phyloP scores from a whole-genome alignment of 2,797 vertebrate species.

The Megalops cyprinoides region DNA sequence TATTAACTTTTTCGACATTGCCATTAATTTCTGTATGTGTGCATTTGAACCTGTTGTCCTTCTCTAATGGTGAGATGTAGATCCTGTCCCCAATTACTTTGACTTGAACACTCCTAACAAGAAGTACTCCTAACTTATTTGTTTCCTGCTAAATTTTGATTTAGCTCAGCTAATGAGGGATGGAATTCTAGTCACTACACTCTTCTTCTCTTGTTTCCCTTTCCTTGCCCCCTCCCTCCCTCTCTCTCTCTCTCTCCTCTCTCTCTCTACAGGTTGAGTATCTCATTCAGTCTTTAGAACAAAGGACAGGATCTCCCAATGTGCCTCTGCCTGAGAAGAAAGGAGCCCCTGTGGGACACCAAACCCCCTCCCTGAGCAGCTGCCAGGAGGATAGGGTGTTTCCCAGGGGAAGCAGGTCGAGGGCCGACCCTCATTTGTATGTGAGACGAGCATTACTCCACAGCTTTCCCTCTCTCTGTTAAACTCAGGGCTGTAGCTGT shows the following conservation, averaged over 20 bases:
- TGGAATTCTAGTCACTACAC: neutral
- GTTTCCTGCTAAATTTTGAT: neutral
- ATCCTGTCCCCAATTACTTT: neutral
- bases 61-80: neutral
- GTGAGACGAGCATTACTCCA: slow-evolving; percentile 23
- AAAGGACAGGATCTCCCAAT: slow-evolving; percentile 32
- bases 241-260: slow-evolving; percentile 15
- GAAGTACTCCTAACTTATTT: neutral
- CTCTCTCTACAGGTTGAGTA: slow-evolving; percentile 13
- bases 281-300: slow-evolving; percentile 33
- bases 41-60: neutral
- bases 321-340: slow-evolving; percentile 22
- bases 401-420: slow-evolving; percentile 14
- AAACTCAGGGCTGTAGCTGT: neutral
- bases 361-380: slow-evolving; percentile 23
- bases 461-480: neutral
- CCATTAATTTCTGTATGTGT: neutral
- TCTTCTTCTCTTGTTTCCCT: neutral
- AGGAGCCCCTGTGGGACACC: slow-evolving; percentile 28
- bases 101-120: neutral
- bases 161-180: neutral
- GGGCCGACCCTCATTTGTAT: slow-evolving; percentile 15
- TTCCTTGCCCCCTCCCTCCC: neutral
- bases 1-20: neutral
- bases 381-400: slow-evolving; percentile 31